Conservation (phyloP, 2,888 invertebrate genomes). For the Exephanes ischioxanthus region DNA sequence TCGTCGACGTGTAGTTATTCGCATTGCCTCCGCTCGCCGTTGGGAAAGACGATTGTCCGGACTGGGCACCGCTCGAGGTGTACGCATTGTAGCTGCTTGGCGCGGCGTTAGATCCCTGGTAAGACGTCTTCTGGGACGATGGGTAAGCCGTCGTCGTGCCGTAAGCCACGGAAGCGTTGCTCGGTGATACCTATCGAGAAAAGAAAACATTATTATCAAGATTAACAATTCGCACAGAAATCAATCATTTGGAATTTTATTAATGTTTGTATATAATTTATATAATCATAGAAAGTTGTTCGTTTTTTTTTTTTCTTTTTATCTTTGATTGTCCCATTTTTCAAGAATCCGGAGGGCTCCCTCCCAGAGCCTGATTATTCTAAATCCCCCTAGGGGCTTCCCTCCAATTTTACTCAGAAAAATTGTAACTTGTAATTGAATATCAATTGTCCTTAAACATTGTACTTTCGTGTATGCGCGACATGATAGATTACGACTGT, state of each 20-base stretch:
- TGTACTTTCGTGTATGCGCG: too few species aligned
- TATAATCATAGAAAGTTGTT: too few species aligned
- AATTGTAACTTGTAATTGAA: too few species aligned
- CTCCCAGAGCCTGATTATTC: too few species aligned
- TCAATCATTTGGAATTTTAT: constrained; percentile 35
- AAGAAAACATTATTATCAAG: background rate
- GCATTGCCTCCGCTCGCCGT: constrained; percentile 86
- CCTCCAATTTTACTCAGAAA: too few species aligned
- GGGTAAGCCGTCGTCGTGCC: constrained; percentile 74
- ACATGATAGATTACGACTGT: too few species aligned
- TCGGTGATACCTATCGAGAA: constrained; percentile 77
- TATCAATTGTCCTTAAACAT: too few species aligned
- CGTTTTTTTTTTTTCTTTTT: too few species aligned
- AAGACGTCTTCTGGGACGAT: constrained; percentile 84
- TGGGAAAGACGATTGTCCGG: constrained; percentile 86
- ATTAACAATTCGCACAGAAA: background rate
- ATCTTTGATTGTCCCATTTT: too few species aligned
- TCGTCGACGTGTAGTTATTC: constrained; percentile 81
- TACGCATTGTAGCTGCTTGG: constrained; percentile 84
- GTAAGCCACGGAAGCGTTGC: constrained; percentile 78
- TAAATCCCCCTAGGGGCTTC: too few species aligned
- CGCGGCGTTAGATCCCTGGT: constrained; percentile 83
- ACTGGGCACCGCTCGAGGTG: constrained; percentile 85
- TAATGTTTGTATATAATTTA: too few species aligned
- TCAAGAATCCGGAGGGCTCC: too few species aligned